Percentiles rank a stretch among this genome's conserved stretches.
phyloP scores from a whole-genome alignment of 2,797 vertebrate genomes.

The Sylvia borin region DNA sequence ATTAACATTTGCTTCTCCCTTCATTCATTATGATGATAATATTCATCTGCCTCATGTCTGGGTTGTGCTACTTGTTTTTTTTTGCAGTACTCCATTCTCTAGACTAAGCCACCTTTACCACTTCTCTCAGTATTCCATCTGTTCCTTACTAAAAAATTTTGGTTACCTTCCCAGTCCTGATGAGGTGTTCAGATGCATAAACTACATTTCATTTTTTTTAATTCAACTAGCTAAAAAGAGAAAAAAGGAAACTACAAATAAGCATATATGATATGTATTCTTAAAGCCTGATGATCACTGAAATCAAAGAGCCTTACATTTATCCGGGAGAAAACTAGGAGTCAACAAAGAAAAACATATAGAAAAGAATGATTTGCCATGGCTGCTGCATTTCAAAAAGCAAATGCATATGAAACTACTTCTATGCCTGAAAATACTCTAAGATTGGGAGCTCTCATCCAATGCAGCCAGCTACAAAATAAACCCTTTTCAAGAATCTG shows the following conservation, averaged over 20 bases:
- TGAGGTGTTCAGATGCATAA: not conserved
- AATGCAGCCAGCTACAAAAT: not conserved
- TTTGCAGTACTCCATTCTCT: not conserved
- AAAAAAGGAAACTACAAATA: not conserved
- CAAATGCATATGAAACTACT: not conserved
- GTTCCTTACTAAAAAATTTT: not conserved
- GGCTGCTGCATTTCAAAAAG: not conserved
- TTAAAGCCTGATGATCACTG: not conserved
- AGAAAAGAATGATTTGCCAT: not conserved
- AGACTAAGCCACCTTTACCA: not conserved
- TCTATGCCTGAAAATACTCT: not conserved
- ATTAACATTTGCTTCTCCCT: not conserved
- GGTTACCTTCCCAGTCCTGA: not conserved
- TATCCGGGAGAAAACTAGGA: not conserved
- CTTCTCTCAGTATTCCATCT: not conserved
- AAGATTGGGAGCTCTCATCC: not conserved
- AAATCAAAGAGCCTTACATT: not conserved
- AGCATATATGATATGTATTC: not conserved
- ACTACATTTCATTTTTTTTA: not conserved
- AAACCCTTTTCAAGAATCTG: not conserved
- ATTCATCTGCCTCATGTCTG: not conserved
- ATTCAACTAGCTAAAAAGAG: not conserved
- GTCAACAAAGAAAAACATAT: not conserved
- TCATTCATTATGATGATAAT: not conserved
- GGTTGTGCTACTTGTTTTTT: not conserved